Conservation (phyloP, 2,888 invertebrate species). For the Orgyia antiqua region DNA sequence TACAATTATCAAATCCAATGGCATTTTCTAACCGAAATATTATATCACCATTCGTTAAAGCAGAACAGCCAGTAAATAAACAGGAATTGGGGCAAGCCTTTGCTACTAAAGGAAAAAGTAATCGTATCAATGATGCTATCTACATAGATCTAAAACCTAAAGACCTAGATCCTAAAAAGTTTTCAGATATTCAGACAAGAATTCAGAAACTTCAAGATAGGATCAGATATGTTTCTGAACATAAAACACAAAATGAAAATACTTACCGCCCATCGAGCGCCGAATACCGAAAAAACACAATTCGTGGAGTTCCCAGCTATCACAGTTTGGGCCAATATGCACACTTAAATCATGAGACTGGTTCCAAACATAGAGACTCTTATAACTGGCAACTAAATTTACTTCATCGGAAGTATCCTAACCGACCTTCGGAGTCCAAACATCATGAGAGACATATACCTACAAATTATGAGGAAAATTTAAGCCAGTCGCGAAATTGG, state of each 20-base stretch:
- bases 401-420: not conserved
- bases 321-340: no score
- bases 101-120: constrained; percentile 5
- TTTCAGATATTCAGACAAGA: constrained; percentile 2
- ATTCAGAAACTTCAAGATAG: constrained; percentile 6
- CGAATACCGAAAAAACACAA: no score
- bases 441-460: not conserved
- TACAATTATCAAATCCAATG: constrained; percentile 39
- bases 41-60: constrained; percentile 41
- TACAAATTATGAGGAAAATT: not conserved
- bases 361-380: no score
- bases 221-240: constrained; percentile 1
- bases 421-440: not conserved
- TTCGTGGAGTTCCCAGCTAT: no score
- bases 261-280: no score
- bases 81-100: no score
- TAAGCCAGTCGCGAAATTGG: not conserved
- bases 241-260: not conserved
- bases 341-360: no score
- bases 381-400: not conserved
- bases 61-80: no score
- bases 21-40: constrained; percentile 48
- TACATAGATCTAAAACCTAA: constrained; percentile 8
- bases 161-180: constrained; percentile 3
- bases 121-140: constrained; percentile 3